Percentiles rank a stretch among this genome's conserved stretches.
phyloP scores from a whole-genome alignment of 2,888 invertebrate genomes.

The Torymus tubicola region DNA sequence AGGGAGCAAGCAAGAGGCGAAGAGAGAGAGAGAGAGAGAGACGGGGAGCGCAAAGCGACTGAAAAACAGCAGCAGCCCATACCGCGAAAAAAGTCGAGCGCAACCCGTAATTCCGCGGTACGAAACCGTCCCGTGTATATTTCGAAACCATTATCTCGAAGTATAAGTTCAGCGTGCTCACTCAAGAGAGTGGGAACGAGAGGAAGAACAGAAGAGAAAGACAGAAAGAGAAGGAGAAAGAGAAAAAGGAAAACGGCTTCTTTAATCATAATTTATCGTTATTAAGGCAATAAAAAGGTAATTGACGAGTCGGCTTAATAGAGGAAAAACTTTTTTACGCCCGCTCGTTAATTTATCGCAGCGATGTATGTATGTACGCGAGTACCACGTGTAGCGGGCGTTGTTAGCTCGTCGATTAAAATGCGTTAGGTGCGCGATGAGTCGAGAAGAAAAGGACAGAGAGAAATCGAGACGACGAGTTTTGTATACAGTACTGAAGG shows the following conservation, averaged over 20 bases:
- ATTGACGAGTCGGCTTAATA: conserved; percentile 42
- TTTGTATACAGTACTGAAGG: no score
- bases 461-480: not conserved
- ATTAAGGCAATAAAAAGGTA: conserved; percentile 47
- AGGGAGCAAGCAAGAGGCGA: no score
- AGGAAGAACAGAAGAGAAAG: not conserved
- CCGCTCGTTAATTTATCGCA: conserved; percentile 33
- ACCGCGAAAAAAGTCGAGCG: no score
- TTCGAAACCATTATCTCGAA: no score
- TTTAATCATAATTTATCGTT: conserved; percentile 48
- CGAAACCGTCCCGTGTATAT: no score
- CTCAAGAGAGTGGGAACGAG: no score
- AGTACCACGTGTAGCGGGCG: not conserved
- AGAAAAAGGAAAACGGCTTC: not conserved
- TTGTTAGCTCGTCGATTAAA: conserved; percentile 24
- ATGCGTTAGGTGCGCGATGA: no score
- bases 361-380: not conserved
- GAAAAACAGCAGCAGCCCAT: no score
- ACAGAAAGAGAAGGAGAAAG: not conserved
- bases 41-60: no score
- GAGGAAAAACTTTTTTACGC: conserved; percentile 47
- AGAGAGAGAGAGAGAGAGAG: no score
- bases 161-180: no score
- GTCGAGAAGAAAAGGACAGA: not conserved
- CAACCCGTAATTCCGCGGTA: no score